phyloP scores from a whole-genome alignment of 2,797 vertebrate genomes.

The Esox lucius region DNA sequence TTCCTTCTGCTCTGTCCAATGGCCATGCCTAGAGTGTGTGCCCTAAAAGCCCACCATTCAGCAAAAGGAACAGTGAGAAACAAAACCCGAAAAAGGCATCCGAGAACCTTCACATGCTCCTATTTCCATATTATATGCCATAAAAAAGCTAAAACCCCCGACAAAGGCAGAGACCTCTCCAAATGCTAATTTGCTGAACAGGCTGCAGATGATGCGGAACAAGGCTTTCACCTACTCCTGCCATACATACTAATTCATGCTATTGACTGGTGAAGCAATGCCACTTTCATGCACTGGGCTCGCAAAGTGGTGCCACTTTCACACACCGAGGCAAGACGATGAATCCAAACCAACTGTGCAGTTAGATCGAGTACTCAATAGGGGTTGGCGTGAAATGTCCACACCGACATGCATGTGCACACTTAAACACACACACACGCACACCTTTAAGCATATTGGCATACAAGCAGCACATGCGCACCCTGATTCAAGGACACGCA shows the following conservation, averaged over 20 bases:
- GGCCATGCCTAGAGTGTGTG: conserved; percentile 46
- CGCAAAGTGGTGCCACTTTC: conserved; percentile 73
- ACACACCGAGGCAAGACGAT: conserved; percentile 59
- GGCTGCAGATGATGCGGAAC: conserved; percentile 75
- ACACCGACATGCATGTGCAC: conserved; percentile 37
- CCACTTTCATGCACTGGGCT: conserved; percentile 68
- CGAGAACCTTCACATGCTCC: not conserved
- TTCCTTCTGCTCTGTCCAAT: conserved; percentile 53
- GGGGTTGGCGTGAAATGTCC: conserved; percentile 57
- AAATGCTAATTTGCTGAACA: conserved; percentile 73
- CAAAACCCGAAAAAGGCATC: conserved; percentile 39
- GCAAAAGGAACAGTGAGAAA: conserved; percentile 4
- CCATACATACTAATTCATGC: conserved; percentile 76
- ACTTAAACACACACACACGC: conserved; percentile 41
- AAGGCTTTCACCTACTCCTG: conserved; percentile 71
- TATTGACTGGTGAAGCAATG: conserved; percentile 72
- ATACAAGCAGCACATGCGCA: conserved; percentile 4
- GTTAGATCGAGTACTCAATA: conserved; percentile 49
- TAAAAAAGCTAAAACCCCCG: conserved; percentile 44
- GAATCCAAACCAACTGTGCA: conserved; percentile 61
- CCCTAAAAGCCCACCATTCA: conserved; percentile 31
- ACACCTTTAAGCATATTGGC: not conserved
- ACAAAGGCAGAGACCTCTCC: conserved; percentile 66
- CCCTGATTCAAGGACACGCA: not conserved
- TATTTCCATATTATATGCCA: conserved; percentile 22